A percentile compares a stretch with the other conserved stretches of the same genome.
Conservation (phyloP, 2,888 invertebrate genomes). For the Drosophila mercatorum region DNA sequence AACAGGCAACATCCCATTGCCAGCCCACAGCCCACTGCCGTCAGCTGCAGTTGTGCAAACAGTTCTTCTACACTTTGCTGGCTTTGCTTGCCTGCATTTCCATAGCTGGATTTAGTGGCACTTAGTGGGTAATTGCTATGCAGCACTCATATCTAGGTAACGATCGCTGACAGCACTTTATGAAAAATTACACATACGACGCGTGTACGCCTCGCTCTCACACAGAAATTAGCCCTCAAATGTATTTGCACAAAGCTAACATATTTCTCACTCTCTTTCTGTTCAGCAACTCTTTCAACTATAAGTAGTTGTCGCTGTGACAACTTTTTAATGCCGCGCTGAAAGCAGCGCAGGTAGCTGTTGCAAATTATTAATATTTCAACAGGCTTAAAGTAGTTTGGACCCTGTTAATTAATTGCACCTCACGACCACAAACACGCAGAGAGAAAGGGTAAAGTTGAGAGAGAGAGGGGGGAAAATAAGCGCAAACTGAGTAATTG, state of each 20-base stretch:
- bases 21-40: not conserved
- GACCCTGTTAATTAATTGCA: conserved; percentile 40
- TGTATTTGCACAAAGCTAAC: conserved; percentile 3
- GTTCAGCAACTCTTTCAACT: conserved; percentile 10
- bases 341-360: not conserved
- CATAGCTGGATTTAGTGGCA: conserved; percentile 19
- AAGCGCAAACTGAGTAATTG: conserved; percentile 40
- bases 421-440: not conserved
- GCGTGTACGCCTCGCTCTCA: not conserved
- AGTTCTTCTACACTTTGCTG: conserved; percentile 21
- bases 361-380: conserved; percentile 18
- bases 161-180: conserved; percentile 2
- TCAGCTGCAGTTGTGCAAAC: conserved; percentile 47
- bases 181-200: conserved; percentile 12
- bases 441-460: not conserved
- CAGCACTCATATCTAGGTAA: conserved; percentile 13
- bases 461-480: not conserved
- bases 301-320: conserved; percentile 22
- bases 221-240: too few relatives aligned
- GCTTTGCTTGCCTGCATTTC: conserved; percentile 14
- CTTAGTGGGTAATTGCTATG: conserved; percentile 25
- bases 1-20: not conserved
- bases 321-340: not conserved
- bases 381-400: conserved; percentile 22
- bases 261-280: not conserved